phyloP scores from a whole-genome alignment of 2,888 invertebrate genomes.

The Eueremaeus valkanovi region DNA sequence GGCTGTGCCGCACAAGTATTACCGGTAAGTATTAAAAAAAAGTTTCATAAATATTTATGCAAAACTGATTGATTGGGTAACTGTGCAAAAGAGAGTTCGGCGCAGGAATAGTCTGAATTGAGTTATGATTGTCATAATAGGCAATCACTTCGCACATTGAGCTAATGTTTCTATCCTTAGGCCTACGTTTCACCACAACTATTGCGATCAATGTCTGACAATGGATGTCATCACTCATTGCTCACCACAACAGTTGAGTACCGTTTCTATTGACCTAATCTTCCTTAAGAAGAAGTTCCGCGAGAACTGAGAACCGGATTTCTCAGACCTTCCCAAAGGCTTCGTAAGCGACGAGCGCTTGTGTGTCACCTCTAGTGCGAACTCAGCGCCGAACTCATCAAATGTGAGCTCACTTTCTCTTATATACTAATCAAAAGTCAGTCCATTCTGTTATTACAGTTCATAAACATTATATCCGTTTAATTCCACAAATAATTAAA shows the following conservation, averaged over 20 bases:
- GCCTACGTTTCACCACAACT: constrained; percentile 29
- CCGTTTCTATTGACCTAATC: constrained; percentile 28
- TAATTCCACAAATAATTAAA: background rate
- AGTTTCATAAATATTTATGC: too few species aligned
- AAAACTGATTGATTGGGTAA: background rate
- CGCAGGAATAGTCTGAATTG: constrained; percentile 24
- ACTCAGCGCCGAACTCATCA: background rate
- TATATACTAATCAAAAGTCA: background rate
- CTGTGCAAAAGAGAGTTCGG: background rate
- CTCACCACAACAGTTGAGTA: constrained; percentile 9
- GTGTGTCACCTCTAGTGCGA: constrained; percentile 26
- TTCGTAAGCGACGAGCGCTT: constrained; percentile 12
- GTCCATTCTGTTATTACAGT: background rate
- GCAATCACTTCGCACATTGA: constrained; percentile 31
- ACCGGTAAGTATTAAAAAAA: too few species aligned
- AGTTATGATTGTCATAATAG: background rate
- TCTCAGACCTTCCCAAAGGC: constrained; percentile 35
- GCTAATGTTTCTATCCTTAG: constrained; percentile 22
- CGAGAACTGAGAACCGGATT: background rate
- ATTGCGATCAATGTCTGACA: constrained; percentile 20
- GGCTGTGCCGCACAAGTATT: too few species aligned
- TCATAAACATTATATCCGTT: background rate
- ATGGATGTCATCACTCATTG: constrained; percentile 7
- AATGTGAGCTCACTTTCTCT: background rate
- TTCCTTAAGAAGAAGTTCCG: constrained; percentile 30